These are phyloP conservation scores for Phylloscopus collybita DNA, from an alignment of 2,797 vertebrate species.

Conservation along the genomic window DNA sequence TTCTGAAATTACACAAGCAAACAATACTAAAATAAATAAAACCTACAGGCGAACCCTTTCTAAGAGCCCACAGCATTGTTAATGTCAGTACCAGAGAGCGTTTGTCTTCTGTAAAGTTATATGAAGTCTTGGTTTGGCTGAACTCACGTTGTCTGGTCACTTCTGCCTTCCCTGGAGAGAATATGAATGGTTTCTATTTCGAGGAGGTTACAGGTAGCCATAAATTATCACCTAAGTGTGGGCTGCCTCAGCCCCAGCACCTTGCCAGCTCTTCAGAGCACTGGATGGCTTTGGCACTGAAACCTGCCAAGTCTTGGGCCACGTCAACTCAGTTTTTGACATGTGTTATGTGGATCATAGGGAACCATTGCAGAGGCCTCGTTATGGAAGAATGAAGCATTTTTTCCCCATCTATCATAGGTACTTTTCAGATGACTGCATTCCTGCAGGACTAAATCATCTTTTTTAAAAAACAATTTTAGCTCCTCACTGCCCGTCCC, in stretches of 20 bases:
- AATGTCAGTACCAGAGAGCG: conserved; percentile 38
- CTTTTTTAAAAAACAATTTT: background rate
- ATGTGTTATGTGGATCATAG: conserved; percentile 65
- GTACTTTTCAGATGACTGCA: conserved; percentile 57
- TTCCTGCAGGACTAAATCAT: conserved; percentile 37
- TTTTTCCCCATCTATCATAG: conserved; percentile 64
- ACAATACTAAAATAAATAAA: conserved; percentile 35
- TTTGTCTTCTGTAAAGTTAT: conserved; percentile 43
- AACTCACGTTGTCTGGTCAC: conserved; percentile 64
- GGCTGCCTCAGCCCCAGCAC: conserved; percentile 32
- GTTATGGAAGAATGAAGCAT: conserved; percentile 53
- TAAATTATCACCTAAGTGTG: conserved; percentile 65
- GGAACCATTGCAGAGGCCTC: background rate
- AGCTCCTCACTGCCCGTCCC: background rate
- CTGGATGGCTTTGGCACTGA: background rate
- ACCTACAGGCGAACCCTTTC: background rate
- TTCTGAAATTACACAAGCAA: conserved; percentile 40
- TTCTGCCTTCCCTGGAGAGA: conserved; percentile 50
- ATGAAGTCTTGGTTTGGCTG: conserved; percentile 61
- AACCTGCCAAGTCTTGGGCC: conserved; percentile 47
- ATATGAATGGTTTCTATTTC: conserved; percentile 64
- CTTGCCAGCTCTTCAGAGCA: conserved; percentile 49
- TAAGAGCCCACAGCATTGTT: conserved; percentile 18
- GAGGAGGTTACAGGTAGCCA: conserved; percentile 63
- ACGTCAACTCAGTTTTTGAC: conserved; percentile 56